phyloP scores from a whole-genome alignment of 2,888 invertebrate species.

The Syrista parreyssii region DNA sequence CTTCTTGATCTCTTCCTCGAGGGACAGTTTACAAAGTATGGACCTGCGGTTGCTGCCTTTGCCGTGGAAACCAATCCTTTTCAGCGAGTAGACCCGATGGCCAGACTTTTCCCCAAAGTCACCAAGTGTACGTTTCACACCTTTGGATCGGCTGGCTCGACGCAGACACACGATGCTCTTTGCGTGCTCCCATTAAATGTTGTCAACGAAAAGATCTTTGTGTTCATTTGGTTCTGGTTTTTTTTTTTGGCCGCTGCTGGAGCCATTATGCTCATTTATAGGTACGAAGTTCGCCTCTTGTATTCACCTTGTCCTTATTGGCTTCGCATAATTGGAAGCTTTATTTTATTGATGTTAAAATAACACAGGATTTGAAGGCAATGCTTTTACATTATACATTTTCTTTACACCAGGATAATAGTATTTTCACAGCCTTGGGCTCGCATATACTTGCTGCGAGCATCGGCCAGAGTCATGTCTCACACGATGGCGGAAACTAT shows the following conservation, averaged over 20 bases:
- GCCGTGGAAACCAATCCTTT: constrained; percentile 65
- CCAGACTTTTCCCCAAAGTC: constrained; percentile 76
- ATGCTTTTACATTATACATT: background rate
- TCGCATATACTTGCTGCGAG: constrained; percentile 73
- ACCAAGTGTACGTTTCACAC: constrained; percentile 73
- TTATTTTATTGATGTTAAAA: background rate
- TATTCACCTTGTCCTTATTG: background rate
- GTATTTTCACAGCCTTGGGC: constrained; percentile 71
- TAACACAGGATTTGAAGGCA: background rate
- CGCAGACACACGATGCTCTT: constrained; percentile 72
- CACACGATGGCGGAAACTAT: constrained; percentile 69
- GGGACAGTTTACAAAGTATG: constrained; percentile 73
- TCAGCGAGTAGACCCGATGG: constrained; percentile 74
- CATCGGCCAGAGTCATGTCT: constrained; percentile 71
- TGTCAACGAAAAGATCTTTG: constrained; percentile 83
- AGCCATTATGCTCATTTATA: constrained; percentile 74
- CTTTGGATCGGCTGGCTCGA: constrained; percentile 72
- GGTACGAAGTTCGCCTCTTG: constrained; percentile 50
- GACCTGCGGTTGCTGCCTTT: constrained; percentile 69
- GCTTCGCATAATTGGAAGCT: background rate
- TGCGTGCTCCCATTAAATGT: constrained; percentile 84
- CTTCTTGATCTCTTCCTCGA: constrained; percentile 75
- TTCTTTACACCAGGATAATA: constrained; percentile 52
- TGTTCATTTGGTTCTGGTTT: constrained; percentile 82
- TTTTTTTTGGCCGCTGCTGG: constrained; percentile 73